Conservation (phyloP, 2,888 invertebrate genomes). For the Ametastegia equiseti region DNA sequence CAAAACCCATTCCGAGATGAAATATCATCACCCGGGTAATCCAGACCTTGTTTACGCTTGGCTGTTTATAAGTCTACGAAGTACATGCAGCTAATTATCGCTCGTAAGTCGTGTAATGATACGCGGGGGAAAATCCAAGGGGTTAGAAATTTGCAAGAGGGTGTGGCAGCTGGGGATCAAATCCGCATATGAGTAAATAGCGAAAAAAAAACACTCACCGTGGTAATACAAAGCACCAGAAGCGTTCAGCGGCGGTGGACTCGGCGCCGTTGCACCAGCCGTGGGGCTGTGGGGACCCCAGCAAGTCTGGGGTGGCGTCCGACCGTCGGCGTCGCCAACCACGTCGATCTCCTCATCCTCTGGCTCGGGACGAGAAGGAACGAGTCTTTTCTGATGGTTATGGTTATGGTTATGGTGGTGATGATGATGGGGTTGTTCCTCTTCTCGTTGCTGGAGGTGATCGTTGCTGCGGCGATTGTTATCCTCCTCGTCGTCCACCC, state of each 20-base stretch:
- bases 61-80: too few relatives aligned
- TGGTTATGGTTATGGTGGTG: too few relatives aligned
- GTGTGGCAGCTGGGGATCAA: background rate
- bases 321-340: constrained; percentile 82
- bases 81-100: too few relatives aligned
- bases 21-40: too few relatives aligned
- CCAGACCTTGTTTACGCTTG: too few relatives aligned
- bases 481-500: constrained; percentile 78
- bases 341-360: constrained; percentile 90
- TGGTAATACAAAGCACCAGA: constrained; percentile 74
- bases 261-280: constrained; percentile 83
- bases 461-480: constrained; percentile 69
- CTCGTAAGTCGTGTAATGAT: too few relatives aligned
- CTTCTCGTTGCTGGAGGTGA: constrained; percentile 55
- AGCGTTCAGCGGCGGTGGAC: constrained; percentile 73
- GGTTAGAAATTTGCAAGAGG: background rate
- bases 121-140: too few relatives aligned
- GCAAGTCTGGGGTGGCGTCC: constrained; percentile 77
- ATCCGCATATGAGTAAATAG: background rate
- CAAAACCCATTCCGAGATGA: too few relatives aligned
- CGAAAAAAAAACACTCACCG: constrained; percentile 61
- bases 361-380: constrained; percentile 58
- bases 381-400: constrained; percentile 41
- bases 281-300: constrained; percentile 88
- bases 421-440: constrained; percentile 25